Evolutionary conservation across 2,113 vertebrate genomes (phyloP).

Genomic region (Triplophysa tibetana): DNA sequence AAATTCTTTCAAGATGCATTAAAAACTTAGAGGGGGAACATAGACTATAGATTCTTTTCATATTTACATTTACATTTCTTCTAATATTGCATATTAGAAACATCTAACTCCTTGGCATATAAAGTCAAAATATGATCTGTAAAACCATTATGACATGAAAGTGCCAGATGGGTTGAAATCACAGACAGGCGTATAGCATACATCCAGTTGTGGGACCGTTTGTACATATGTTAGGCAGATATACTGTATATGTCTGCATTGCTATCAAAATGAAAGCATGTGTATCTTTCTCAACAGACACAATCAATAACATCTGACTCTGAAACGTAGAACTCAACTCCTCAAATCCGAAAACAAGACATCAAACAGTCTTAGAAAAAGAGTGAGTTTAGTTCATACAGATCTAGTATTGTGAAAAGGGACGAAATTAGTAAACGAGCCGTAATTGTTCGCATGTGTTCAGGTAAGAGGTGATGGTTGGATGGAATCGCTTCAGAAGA

Average conservation of each 20-base stretch:
- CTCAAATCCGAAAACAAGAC: conserved; percentile 60
- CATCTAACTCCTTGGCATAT: neutral
- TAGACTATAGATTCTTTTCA: no score
- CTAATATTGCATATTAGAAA: neutral
- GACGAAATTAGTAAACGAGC: conserved; percentile 32
- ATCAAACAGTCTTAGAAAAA: conserved; percentile 51
- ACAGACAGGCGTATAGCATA: conserved; percentile 5
- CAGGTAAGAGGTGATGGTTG: conserved; percentile 25
- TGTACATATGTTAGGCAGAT: conserved; percentile 51
- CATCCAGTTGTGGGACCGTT: neutral
- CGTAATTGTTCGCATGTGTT: conserved; percentile 52
- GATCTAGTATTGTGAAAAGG: conserved; percentile 14
- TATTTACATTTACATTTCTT: no score
- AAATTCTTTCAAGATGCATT: neutral
- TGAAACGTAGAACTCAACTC: conserved; percentile 4
- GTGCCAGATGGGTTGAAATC: conserved; percentile 23
- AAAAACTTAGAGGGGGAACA: neutral
- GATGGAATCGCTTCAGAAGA: conserved; percentile 28
- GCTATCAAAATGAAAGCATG: conserved; percentile 33
- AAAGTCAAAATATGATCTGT: neutral
- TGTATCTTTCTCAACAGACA: conserved; percentile 46
- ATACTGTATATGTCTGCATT: conserved; percentile 1
- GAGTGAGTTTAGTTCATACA: conserved; percentile 21
- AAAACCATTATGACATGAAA: neutral
- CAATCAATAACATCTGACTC: neutral